A percentile compares a stretch with the other conserved stretches of the same genome.
Conservation (phyloP, 1,140 invertebrate genomes). For the Drosophila azteca region DNA sequence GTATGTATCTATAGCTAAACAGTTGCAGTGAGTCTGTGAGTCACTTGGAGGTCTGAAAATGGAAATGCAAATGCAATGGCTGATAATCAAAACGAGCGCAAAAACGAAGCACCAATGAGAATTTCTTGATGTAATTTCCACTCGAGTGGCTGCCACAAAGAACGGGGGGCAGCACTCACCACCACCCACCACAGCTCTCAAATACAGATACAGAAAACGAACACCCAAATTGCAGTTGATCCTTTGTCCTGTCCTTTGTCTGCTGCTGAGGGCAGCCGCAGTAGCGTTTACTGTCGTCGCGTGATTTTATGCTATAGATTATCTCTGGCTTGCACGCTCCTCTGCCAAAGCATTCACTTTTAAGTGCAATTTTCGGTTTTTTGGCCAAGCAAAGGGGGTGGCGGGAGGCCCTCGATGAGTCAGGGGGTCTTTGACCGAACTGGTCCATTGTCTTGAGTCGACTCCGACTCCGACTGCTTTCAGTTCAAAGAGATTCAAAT, state of each 20-base stretch:
- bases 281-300: slow-evolving; percentile 72
- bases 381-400: neutral
- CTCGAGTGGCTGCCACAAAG: slow-evolving; percentile 42
- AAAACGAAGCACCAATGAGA: slow-evolving; percentile 60
- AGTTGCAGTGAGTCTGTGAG: slow-evolving; percentile 55
- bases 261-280: slow-evolving; percentile 24
- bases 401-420: slow-evolving; percentile 33
- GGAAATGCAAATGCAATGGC: slow-evolving; percentile 61
- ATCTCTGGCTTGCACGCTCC: slow-evolving; percentile 54
- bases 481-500: slow-evolving; percentile 27
- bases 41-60: slow-evolving; percentile 24
- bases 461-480: neutral
- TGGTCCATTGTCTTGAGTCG: slow-evolving; percentile 37
- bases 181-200: neutral
- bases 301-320: slow-evolving; percentile 78
- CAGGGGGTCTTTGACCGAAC: slow-evolving; percentile 49
- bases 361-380: slow-evolving; percentile 74
- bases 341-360: slow-evolving; percentile 61
- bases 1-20: neutral
- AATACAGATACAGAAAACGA: neutral
- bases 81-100: slow-evolving; percentile 76
- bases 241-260: slow-evolving; percentile 66
- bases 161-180: slow-evolving; percentile 1
- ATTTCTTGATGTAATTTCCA: slow-evolving; percentile 69
- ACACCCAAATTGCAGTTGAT: slow-evolving; percentile 42